Percentiles rank a stretch among this genome's conserved stretches.
Conservation (phyloP, 2,888 invertebrate genomes). For the Eupithecia pulchellata region DNA sequence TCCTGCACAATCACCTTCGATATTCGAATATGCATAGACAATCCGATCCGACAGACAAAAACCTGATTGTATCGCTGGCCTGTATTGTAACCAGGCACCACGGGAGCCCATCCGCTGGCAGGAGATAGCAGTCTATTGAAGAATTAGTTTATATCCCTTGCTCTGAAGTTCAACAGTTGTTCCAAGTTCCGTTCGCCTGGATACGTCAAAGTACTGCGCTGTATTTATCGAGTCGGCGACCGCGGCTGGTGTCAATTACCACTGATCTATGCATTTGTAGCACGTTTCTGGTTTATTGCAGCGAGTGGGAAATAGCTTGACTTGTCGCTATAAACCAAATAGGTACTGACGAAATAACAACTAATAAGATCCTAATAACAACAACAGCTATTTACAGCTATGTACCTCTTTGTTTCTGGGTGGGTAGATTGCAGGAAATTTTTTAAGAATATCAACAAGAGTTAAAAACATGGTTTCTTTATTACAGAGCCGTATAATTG, state of each 20-base stretch:
- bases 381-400: no score
- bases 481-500: no score
- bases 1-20: no score
- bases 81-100: neutral
- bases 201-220: conserved; percentile 61
- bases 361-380: neutral
- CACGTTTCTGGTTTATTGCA: conserved; percentile 56
- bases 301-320: neutral
- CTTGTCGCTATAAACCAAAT: neutral
- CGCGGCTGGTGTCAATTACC: conserved; percentile 75
- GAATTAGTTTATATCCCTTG: neutral
- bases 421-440: no score
- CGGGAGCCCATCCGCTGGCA: neutral
- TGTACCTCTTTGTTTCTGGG: no score
- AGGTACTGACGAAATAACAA: neutral
- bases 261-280: conserved; percentile 62
- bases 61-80: no score
- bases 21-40: no score
- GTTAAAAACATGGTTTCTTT: no score
- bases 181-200: conserved; percentile 64
- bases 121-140: neutral
- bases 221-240: conserved; percentile 69
- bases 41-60: no score
- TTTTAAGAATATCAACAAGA: no score
- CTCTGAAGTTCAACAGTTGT: conserved; percentile 61